These are phyloP conservation scores for Drosophila kambysellisi DNA, from an alignment of 2,888 invertebrate genomes.

Conservation along the genomic window DNA sequence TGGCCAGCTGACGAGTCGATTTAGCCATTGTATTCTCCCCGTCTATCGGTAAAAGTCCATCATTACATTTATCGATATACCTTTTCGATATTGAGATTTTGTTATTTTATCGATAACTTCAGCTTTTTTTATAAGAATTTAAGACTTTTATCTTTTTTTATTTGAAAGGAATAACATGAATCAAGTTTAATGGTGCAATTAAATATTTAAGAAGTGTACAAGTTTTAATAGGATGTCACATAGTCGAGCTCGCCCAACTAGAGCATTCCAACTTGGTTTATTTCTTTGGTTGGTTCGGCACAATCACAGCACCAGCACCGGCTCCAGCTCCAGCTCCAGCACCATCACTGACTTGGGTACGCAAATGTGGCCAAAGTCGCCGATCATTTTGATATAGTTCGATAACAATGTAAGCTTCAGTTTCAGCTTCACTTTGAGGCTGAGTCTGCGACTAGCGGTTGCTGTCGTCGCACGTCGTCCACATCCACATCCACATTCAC, in stretches of 20 bases:
- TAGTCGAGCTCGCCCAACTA: background rate
- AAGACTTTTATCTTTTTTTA: background rate
- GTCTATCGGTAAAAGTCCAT: background rate
- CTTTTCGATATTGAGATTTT: too few relatives aligned
- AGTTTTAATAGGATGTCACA: background rate
- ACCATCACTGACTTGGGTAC: conserved; percentile 48
- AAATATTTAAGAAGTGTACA: too few relatives aligned
- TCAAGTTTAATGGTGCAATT: background rate
- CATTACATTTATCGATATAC: background rate
- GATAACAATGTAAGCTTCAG: conserved; percentile 75
- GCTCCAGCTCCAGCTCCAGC: conserved; percentile 9
- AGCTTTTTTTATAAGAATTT: background rate
- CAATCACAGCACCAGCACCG: conserved; percentile 47
- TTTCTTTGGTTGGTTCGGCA: conserved; percentile 26
- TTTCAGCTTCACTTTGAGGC: conserved; percentile 22
- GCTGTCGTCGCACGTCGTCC: conserved; percentile 61
- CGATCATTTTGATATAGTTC: conserved; percentile 82
- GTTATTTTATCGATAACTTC: background rate
- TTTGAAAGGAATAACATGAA: background rate
- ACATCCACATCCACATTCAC: conserved; percentile 48
- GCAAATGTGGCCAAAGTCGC: conserved; percentile 73
- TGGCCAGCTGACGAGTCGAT: background rate
- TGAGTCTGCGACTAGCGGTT: conserved; percentile 58
- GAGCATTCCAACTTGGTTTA: background rate
- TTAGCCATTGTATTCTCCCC: background rate